These are phyloP conservation scores for Dastarcus helophoroides DNA, from an alignment of 2,888 invertebrate species.

Conservation along the genomic window DNA sequence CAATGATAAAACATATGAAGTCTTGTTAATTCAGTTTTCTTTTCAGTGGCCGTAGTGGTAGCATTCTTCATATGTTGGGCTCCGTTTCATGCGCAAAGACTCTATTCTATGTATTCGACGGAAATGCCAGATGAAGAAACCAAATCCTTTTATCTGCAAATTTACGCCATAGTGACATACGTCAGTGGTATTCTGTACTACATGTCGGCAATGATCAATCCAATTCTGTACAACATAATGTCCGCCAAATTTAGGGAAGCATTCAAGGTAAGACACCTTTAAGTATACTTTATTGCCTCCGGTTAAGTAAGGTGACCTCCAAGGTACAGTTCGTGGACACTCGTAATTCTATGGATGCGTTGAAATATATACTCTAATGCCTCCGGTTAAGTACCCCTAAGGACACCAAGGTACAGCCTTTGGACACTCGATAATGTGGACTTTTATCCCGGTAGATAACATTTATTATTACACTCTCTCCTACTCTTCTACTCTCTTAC, in stretches of 20 bases:
- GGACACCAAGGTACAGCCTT: no score
- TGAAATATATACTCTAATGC: no score
- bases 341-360: no score
- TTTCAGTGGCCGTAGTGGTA: conserved; percentile 77
- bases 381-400: no score
- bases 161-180: conserved; percentile 61
- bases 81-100: conserved; percentile 86
- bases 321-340: no score
- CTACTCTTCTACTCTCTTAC: no score
- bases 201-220: conserved; percentile 85
- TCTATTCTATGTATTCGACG: conserved; percentile 65
- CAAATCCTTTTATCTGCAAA: conserved; percentile 26
- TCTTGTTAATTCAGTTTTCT: no score
- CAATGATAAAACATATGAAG: no score
- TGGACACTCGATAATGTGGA: no score
- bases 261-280: conserved; percentile 59
- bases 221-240: conserved; percentile 88
- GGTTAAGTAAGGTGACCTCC: no score
- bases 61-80: conserved; percentile 87
- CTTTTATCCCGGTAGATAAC: no score
- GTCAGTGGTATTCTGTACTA: conserved; percentile 84
- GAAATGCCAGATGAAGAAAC: conserved; percentile 34
- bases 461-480: no score
- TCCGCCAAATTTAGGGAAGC: conserved; percentile 88
- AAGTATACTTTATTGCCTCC: neutral